Evolutionary conservation across 2,113 vertebrate species (phyloP).

Genomic region (Dasyurus viverrinus): DNA sequence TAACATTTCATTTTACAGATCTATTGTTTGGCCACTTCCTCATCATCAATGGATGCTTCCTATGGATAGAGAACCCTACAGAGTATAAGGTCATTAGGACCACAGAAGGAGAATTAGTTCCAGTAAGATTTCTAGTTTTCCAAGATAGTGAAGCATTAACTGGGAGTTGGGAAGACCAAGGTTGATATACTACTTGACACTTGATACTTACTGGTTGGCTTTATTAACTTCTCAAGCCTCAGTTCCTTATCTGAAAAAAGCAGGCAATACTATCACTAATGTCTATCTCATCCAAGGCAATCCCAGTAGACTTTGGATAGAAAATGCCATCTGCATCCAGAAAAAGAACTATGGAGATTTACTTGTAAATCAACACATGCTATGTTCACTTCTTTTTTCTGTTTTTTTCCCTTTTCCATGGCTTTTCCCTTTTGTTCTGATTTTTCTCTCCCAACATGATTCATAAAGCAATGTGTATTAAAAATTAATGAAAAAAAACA

Average conservation of each 20-base stretch:
- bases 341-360: too few relatives aligned
- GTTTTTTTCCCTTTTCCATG: too few relatives aligned
- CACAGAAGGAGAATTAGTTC: not conserved
- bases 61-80: not conserved
- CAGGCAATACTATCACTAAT: not conserved
- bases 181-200: not conserved
- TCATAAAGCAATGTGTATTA: too few relatives aligned
- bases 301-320: too few relatives aligned
- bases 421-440: too few relatives aligned
- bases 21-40: not conserved
- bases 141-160: not conserved
- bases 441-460: too few relatives aligned
- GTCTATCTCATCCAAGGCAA: not conserved
- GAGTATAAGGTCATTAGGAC: not conserved
- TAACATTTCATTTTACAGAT: not conserved
- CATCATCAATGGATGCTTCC: not conserved
- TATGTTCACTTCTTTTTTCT: too few relatives aligned
- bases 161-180: not conserved
- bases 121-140: not conserved
- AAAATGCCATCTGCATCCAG: too few relatives aligned
- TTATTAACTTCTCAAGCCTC: not conserved
- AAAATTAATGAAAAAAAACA: too few relatives aligned
- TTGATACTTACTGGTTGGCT: not conserved
- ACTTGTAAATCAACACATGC: too few relatives aligned
- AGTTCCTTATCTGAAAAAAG: not conserved